phyloP scores from a whole-genome alignment of 2,113 vertebrate genomes.

The Motacilla alba region DNA sequence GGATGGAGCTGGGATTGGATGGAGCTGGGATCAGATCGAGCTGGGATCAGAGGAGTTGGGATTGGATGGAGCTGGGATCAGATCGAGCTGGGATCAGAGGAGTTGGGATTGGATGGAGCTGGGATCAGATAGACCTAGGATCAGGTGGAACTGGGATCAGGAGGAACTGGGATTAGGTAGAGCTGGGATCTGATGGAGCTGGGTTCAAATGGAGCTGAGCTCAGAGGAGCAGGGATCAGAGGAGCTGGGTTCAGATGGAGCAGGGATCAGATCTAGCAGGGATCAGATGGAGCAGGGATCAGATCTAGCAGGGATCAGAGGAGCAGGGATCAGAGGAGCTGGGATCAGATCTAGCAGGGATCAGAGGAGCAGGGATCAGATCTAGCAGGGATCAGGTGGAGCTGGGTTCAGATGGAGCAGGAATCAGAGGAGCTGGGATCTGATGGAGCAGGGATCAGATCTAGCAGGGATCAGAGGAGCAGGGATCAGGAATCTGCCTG shows the following conservation, averaged over 20 bases:
- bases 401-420: not conserved
- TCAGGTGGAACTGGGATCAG: not conserved
- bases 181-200: not conserved
- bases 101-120: no score
- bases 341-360: not conserved
- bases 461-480: not conserved
- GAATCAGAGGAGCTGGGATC: not conserved
- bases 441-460: not conserved
- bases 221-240: not conserved
- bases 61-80: fast-evolving
- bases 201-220: not conserved
- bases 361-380: not conserved
- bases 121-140: not conserved
- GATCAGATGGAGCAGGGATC: not conserved
- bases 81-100: not conserved
- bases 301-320: no score
- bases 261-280: not conserved
- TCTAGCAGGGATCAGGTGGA: not conserved
- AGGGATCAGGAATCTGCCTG: not conserved
- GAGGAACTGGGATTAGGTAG: not conserved
- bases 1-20: not conserved
- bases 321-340: not conserved
- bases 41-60: not conserved
- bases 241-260: not conserved
- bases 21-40: not conserved